These are phyloP conservation scores for Alouatta palliata DNA, from an alignment of 2,113 vertebrate genomes.

Conservation along the genomic window DNA sequence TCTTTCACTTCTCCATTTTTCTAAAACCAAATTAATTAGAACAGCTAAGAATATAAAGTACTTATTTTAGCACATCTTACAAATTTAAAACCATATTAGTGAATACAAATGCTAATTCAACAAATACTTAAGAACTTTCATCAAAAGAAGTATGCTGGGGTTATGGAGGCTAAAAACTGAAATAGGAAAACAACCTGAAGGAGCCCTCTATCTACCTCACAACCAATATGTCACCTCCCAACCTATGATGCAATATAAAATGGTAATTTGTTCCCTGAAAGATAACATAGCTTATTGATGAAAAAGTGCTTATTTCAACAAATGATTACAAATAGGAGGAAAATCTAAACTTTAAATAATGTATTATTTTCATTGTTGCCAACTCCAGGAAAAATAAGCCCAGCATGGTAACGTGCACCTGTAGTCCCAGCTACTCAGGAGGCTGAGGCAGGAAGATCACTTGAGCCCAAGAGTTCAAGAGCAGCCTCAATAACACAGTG, in stretches of 20 bases:
- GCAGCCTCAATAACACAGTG: not conserved
- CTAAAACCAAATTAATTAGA: constrained; percentile 29
- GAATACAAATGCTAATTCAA: constrained; percentile 9
- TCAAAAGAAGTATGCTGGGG: not conserved
- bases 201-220: not conserved
- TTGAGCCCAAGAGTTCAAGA: not conserved
- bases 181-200: not conserved
- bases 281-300: not conserved
- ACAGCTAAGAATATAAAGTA: not conserved
- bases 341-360: not conserved
- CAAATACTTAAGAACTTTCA: not conserved
- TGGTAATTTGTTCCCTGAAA: not conserved
- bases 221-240: not conserved
- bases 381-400: not conserved
- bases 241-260: not conserved
- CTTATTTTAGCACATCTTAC: not conserved
- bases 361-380: not conserved
- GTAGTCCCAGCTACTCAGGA: not conserved
- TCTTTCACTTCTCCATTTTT: not conserved
- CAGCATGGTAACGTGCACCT: not conserved
- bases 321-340: not conserved
- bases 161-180: not conserved
- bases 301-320: not conserved
- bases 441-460: not conserved
- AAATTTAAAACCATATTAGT: not conserved